Evolutionary conservation across 2,113 vertebrate genomes (phyloP).

Genomic region (Toxotes chatareus): DNA sequence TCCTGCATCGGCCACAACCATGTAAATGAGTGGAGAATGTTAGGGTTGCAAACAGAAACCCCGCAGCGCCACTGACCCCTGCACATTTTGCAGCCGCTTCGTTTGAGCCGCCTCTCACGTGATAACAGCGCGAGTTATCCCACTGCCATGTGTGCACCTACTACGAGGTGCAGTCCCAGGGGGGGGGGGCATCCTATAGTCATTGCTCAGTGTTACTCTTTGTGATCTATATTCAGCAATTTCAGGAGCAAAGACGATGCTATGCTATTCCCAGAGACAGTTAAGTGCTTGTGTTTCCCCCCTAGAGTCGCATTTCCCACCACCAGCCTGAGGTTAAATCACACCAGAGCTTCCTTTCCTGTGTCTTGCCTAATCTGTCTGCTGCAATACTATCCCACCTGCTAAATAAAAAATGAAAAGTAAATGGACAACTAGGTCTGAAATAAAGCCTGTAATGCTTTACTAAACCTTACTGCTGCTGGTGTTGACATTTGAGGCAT

Average conservation of each 20-base stretch:
- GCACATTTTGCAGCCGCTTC: neutral
- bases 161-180: neutral
- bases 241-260: slow-evolving; percentile 28
- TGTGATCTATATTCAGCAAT: slow-evolving; percentile 40
- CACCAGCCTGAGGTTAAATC: slow-evolving; percentile 53
- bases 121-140: neutral
- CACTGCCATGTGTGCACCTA: neutral
- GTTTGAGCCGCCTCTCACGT: neutral
- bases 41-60: slow-evolving; percentile 19
- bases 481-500: slow-evolving; percentile 29
- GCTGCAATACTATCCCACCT: slow-evolving; percentile 21
- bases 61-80: neutral
- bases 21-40: slow-evolving; percentile 32
- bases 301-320: slow-evolving; percentile 27
- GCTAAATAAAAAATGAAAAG: slow-evolving; percentile 52
- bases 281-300: slow-evolving; percentile 46
- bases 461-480: neutral
- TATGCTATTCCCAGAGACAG: slow-evolving; percentile 17
- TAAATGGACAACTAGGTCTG: neutral
- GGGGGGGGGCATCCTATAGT: slow-evolving; percentile 10
- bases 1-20: neutral
- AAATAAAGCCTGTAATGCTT: slow-evolving; percentile 32
- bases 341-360: slow-evolving; percentile 25
- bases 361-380: slow-evolving; percentile 42
- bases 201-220: neutral